Conservation (phyloP, 2,113 vertebrate species). For the Burhinus bistriatus region DNA sequence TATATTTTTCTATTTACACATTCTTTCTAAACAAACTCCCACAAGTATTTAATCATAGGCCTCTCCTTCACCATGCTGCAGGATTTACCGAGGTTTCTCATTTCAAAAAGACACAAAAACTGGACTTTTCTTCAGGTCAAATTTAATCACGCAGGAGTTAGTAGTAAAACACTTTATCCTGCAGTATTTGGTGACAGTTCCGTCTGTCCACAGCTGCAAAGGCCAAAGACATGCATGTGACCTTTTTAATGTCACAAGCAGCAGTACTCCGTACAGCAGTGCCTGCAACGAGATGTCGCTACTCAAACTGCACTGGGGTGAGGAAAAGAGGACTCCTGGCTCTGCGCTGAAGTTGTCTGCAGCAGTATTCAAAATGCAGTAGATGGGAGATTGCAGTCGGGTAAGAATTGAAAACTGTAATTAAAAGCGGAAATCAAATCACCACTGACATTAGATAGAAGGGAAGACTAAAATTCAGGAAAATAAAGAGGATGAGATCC, state of each 20-base stretch:
- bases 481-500: not conserved
- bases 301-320: not conserved
- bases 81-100: not conserved
- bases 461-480: not conserved
- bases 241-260: not conserved
- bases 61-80: not conserved
- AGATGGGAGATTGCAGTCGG: not conserved
- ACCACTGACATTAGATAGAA: not conserved
- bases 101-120: not conserved
- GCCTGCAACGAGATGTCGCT: not conserved
- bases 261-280: not conserved
- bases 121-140: not conserved
- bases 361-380: not conserved
- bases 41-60: not conserved
- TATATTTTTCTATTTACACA: not conserved
- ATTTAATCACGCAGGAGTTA: not conserved
- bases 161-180: not conserved
- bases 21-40: not conserved
- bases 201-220: not conserved
- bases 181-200: not conserved
- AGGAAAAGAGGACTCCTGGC: not conserved
- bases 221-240: not conserved
- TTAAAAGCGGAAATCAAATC: not conserved
- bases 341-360: not conserved
- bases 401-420: not conserved